Base-by-base conservation (phyloP, 2,888 invertebrate species). In the Agrilus cyanescens region DNA sequence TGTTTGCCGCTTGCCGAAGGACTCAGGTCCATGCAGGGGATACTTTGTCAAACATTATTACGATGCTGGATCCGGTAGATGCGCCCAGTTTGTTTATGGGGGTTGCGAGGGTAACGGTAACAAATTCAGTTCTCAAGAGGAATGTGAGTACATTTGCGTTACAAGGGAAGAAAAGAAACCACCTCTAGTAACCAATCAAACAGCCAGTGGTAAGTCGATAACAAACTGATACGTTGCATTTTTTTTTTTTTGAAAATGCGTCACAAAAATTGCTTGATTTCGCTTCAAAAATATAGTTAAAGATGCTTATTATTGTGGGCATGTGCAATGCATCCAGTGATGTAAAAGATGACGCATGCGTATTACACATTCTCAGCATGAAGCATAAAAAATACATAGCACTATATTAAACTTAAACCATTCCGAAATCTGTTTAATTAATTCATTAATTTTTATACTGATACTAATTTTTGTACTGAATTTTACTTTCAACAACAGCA, bases 21-120 rank as follows among this genome's bases (percentile, higher is more conserved):
- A 83, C 51, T 63, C 74, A 25, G 91, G 91, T 14, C 77, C 80
- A 4, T 91, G 91, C 59, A 67, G 72, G 16, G 78, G 74, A 1
- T 67, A 71, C 46, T 73, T 80, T 53, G 66, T 66, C 7, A 83
- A 85, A 62, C 81, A 75, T 66, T 87, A 78, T 68, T 91, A 77
- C 65, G 79, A 88, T 57, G 59, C 64, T 12, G 54, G 56, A 1
- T 63, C 68, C 0, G 75, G 77, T 12, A 63, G 67, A 31, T 93
- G 93, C 61, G 69, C 71, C 40, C 68, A 73, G 48, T 93, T 87
- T 65, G 65, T 68, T 2, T 93, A 84, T 59, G 81, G 88, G 31
- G 91, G 91, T 44, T 93, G 91, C 60, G 75, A 71, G 31, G 91
- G 91, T 29, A 87, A 86, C 53, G 82, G 83, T 39, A 93, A 93